A percentile compares a stretch with the other conserved stretches of the same genome.
Evolutionary conservation across 2,113 vertebrate genomes (phyloP).

Genomic region (Pseudopodoces humilis): DNA sequence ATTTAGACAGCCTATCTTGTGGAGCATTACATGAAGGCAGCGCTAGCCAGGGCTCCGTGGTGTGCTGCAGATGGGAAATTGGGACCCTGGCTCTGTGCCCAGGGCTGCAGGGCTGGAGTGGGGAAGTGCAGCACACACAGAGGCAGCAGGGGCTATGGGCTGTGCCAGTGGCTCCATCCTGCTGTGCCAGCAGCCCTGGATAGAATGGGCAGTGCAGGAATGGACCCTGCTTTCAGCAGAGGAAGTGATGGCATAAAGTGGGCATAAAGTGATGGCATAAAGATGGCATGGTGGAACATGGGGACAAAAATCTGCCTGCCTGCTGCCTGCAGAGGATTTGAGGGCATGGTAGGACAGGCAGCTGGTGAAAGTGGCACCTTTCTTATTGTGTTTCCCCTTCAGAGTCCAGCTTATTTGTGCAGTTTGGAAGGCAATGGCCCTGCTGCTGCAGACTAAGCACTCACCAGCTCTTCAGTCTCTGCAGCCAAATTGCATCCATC

Average conservation of each 20-base stretch:
- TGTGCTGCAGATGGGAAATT: background rate
- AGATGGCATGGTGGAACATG: background rate
- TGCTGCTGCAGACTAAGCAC: background rate
- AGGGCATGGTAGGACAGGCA: background rate
- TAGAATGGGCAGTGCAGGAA: background rate
- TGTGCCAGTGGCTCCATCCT: background rate
- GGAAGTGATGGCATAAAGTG: rapidly evolving
- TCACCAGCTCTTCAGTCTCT: background rate
- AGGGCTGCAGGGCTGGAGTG: background rate
- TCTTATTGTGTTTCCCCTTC: background rate
- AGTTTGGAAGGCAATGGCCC: background rate
- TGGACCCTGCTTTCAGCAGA: background rate
- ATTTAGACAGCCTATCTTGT: background rate
- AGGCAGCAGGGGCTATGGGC: background rate
- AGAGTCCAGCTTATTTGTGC: background rate
- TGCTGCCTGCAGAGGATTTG: background rate
- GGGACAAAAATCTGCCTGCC: background rate
- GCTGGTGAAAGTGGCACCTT: background rate
- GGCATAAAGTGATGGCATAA: rapidly evolving
- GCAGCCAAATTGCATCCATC: background rate
- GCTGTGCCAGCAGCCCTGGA: background rate
- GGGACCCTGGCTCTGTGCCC: background rate
- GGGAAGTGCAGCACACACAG: background rate
- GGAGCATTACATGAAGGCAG: background rate
- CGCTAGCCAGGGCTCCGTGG: background rate